Percentiles rank a stretch among this genome's conserved stretches.
Conservation (phyloP, 1,140 invertebrate species). For the Orius insidiosus region DNA sequence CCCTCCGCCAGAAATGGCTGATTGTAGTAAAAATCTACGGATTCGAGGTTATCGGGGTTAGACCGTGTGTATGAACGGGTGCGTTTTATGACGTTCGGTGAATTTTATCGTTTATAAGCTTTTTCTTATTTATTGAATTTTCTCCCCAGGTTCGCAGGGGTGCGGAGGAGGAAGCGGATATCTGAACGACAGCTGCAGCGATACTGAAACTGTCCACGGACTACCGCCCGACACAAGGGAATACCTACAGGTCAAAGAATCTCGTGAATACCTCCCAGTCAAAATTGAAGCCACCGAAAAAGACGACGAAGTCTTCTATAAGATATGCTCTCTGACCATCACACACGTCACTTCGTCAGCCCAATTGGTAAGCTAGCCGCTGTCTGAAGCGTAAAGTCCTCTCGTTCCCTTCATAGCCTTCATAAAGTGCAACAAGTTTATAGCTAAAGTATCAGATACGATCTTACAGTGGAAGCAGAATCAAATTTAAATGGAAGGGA, state of each 20-base stretch:
- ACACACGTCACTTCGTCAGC: background rate
- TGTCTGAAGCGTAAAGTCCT: too few relatives aligned
- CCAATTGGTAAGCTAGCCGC: too few relatives aligned
- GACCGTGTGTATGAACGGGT: background rate
- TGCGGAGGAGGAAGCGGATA: slow-evolving; percentile 22
- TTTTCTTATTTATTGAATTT: too few relatives aligned
- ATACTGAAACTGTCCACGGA: slow-evolving; percentile 26
- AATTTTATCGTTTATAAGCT: slow-evolving; percentile 8
- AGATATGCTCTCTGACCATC: slow-evolving; percentile 14
- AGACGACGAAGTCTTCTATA: slow-evolving; percentile 24
- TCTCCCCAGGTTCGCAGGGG: slow-evolving; percentile 25
- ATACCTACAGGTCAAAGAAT: slow-evolving; percentile 14
- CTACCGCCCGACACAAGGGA: slow-evolving; percentile 10
- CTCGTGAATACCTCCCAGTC: slow-evolving; percentile 2
- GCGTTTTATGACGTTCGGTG: slow-evolving; percentile 5
- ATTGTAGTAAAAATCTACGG: too few relatives aligned
- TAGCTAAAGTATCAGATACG: too few relatives aligned
- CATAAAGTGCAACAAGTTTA: too few relatives aligned
- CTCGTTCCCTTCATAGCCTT: too few relatives aligned
- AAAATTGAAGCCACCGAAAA: slow-evolving; percentile 24
- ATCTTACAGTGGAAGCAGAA: too few relatives aligned
- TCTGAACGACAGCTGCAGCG: slow-evolving; percentile 32
- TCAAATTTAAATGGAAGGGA: too few relatives aligned
- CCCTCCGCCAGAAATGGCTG: too few relatives aligned
- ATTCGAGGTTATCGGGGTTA: background rate